Evolutionary conservation across 2,113 vertebrate species (phyloP).

Genomic region (Notiomystis cincta): DNA sequence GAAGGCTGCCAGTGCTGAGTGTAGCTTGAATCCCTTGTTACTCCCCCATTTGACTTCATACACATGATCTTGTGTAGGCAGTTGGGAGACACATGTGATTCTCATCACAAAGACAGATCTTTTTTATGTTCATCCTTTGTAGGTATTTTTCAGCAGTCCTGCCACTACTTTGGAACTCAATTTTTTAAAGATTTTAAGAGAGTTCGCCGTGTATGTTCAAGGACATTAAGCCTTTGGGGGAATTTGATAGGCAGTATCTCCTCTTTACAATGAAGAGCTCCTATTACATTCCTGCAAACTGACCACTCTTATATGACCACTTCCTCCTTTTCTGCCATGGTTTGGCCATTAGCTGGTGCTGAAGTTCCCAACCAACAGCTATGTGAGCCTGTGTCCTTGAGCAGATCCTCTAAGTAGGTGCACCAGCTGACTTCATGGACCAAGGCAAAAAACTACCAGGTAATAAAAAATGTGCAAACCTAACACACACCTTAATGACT

Average conservation of each 20-base stretch:
- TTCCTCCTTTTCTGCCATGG: not conserved
- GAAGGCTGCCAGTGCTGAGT: not conserved
- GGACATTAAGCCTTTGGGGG: not conserved
- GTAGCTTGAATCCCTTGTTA: not conserved
- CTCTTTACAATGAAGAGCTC: not conserved
- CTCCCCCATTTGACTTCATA: constrained; percentile 4
- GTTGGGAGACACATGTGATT: not conserved
- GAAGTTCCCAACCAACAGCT: not conserved
- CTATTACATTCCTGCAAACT: not conserved
- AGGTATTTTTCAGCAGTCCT: not conserved
- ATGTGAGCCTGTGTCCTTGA: not conserved
- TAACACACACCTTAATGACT: not conserved
- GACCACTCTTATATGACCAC: not conserved
- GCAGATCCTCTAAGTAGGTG: not conserved
- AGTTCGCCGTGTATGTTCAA: not conserved
- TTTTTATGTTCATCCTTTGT: not conserved
- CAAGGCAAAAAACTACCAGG: fast-evolving
- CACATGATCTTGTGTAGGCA: not conserved
- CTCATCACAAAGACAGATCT: not conserved
- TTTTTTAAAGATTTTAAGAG: not conserved
- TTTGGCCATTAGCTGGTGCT: not conserved
- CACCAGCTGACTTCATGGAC: not conserved
- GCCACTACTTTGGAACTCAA: not conserved
- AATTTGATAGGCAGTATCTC: not conserved
- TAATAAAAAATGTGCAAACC: not conserved